phyloP scores from a whole-genome alignment of 2,113 vertebrate species.

The Erythrocercus mccallii region DNA sequence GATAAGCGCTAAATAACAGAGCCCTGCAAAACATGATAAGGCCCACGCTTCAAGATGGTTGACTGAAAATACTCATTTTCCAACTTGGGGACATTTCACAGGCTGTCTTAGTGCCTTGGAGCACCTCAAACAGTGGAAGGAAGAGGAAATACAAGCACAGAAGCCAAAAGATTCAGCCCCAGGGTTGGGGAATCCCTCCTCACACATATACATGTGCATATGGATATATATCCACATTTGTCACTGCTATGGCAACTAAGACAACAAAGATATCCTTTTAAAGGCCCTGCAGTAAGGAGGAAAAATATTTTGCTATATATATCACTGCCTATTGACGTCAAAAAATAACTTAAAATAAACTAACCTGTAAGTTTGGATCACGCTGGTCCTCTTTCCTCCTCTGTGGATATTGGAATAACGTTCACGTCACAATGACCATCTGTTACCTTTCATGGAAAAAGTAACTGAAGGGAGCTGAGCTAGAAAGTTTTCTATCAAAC shows the following conservation, averaged over 20 bases:
- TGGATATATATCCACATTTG: not conserved
- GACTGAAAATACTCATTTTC: not conserved
- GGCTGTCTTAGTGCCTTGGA: not conserved
- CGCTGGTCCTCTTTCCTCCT: not conserved
- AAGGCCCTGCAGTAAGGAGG: conserved; percentile 38
- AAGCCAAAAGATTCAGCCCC: conserved; percentile 10
- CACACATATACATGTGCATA: not conserved
- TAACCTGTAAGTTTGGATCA: conserved; percentile 48
- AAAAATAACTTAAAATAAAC: conserved; percentile 63
- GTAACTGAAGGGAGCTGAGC: not conserved
- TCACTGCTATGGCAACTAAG: conserved; percentile 62
- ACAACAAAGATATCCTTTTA: conserved; percentile 65
- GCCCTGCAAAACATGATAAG: not conserved
- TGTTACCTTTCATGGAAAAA: conserved; percentile 52
- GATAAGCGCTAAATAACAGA: not conserved
- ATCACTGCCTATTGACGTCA: conserved; percentile 44
- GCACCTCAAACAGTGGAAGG: not conserved
- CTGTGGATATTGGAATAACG: conserved; percentile 28
- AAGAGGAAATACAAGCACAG: conserved; percentile 22
- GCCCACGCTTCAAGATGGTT: not conserved
- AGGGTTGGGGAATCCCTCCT: conserved; percentile 50
- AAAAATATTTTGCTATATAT: conserved; percentile 68
- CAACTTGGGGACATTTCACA: not conserved
- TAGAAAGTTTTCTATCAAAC: conserved; percentile 12
- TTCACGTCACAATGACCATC: conserved; percentile 48